These are phyloP conservation scores for Drosophila pullipes DNA, from an alignment of 2,888 invertebrate genomes.

Conservation along the genomic window DNA sequence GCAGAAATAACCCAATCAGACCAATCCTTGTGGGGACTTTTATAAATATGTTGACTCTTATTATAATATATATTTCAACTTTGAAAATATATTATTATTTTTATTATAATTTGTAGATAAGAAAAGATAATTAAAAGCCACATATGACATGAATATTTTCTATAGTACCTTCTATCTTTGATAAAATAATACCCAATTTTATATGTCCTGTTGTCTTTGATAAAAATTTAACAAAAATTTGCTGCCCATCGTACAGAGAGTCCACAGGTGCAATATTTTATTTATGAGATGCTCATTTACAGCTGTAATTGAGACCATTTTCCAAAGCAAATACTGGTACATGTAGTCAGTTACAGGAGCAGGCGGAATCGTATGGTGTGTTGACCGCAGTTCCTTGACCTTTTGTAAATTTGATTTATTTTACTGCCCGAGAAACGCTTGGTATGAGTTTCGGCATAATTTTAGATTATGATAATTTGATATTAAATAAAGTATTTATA, in stretches of 20 bases:
- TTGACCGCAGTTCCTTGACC: conserved; percentile 31
- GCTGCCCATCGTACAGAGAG: background rate
- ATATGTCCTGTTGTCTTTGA: background rate
- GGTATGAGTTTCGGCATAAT: background rate
- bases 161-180: background rate
- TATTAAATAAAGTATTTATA: background rate
- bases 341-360: conserved; percentile 6
- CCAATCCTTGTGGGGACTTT: accelerated
- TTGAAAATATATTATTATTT: background rate
- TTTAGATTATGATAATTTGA: background rate
- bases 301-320: background rate
- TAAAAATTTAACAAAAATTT: background rate
- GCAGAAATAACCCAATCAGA: background rate
- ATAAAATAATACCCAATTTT: background rate
- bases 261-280: conserved; percentile 17
- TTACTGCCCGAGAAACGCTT: background rate
- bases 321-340: background rate
- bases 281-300: conserved; percentile 4
- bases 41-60: too few species aligned
- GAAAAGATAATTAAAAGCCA: background rate
- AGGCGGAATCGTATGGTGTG: conserved; percentile 31
- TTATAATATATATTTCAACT: background rate
- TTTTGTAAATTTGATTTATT: conserved; percentile 40
- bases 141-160: background rate
- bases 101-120: too few species aligned